Conservation (phyloP, 2,888 invertebrate species). For the Eueremaeus valkanovi region DNA sequence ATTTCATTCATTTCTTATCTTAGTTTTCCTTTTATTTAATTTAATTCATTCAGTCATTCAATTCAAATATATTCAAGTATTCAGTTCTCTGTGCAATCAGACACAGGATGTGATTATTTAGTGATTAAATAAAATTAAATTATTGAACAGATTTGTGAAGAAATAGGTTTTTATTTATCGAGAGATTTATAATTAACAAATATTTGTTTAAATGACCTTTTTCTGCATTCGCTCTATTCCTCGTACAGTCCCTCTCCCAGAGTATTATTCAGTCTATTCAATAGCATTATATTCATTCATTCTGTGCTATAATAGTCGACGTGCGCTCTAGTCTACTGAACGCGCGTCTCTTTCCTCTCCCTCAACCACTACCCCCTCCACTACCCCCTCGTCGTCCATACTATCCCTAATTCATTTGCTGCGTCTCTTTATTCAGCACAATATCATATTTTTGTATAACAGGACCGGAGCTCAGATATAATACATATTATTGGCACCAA, state of each 20-base stretch:
- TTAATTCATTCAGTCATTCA: not conserved
- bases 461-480: no score
- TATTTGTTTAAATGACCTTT: not conserved
- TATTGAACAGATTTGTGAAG: not conserved
- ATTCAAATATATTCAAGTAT: no score
- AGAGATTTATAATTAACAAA: not conserved
- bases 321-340: not conserved
- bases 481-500: no score
- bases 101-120: not conserved
- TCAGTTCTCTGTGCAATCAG: no score
- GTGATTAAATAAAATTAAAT: not conserved
- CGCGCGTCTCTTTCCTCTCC: not conserved
- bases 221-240: not conserved
- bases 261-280: not conserved
- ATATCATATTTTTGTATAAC: no score
- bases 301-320: not conserved
- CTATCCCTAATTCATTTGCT: slow-evolving; percentile 2
- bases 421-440: not conserved
- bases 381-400: not conserved
- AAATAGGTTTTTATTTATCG: not conserved
- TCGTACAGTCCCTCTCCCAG: not conserved
- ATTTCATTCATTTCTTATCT: not conserved
- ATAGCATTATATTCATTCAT: not conserved
- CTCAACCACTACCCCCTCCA: not conserved
- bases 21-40: not conserved